Evolutionary conservation across 2,113 vertebrate species (phyloP).

Genomic region (Ariopsis seemanni): DNA sequence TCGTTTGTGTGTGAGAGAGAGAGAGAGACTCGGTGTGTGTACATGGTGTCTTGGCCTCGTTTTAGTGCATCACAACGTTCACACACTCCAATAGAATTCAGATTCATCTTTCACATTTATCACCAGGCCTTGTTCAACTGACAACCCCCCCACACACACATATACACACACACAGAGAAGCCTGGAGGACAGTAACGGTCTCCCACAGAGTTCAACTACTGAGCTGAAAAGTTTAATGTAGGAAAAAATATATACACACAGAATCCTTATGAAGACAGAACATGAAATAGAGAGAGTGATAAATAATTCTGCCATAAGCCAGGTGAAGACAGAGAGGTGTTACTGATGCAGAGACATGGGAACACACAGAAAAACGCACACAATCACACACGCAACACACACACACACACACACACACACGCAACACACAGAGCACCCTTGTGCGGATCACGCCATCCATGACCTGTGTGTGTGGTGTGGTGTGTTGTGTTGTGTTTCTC

Average conservation of each 20-base stretch:
- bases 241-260: too few relatives aligned
- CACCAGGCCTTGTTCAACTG: constrained; percentile 36
- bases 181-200: too few relatives aligned
- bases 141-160: neutral
- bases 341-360: too few relatives aligned
- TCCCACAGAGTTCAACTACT: too few relatives aligned
- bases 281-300: neutral
- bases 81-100: constrained; percentile 30
- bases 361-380: too few relatives aligned
- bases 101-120: constrained; percentile 34
- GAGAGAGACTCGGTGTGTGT: neutral
- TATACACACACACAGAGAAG: neutral
- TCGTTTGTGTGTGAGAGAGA: neutral
- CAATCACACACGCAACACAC: too few relatives aligned
- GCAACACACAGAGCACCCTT: too few relatives aligned
- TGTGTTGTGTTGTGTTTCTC: constrained; percentile 7
- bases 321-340: too few relatives aligned
- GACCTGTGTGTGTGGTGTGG: too few relatives aligned
- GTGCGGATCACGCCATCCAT: too few relatives aligned
- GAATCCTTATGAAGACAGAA: neutral
- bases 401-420: too few relatives aligned
- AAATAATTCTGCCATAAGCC: neutral
- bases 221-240: too few relatives aligned
- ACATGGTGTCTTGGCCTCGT: neutral
- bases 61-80: constrained; percentile 28